Evolutionary conservation across 2,888 invertebrate genomes (phyloP).

Genomic region (Nezara viridula): DNA sequence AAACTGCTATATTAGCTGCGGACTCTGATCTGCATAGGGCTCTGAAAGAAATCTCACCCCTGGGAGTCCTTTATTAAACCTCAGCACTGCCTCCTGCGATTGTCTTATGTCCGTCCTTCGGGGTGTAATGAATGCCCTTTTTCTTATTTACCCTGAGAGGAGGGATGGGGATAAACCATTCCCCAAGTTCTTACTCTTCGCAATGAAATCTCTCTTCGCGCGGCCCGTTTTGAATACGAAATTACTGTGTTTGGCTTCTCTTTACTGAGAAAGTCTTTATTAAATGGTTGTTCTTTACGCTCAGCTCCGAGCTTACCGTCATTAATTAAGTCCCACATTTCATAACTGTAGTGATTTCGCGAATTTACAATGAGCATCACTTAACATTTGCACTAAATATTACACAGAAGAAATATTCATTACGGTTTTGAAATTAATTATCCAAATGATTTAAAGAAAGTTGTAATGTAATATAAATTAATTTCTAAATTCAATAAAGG

Average conservation of each 20-base stretch:
- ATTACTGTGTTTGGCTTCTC: background rate
- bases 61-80: conserved; percentile 35
- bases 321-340: background rate
- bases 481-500: no score
- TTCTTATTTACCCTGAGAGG: background rate
- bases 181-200: background rate
- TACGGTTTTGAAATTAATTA: no score
- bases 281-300: background rate
- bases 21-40: conserved; percentile 65
- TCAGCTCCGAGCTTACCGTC: background rate
- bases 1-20: conserved; percentile 66
- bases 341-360: background rate
- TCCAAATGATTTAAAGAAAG: no score
- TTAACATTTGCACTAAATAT: no score
- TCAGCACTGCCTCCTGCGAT: background rate
- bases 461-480: no score
- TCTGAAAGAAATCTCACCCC: conserved; percentile 51
- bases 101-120: background rate
- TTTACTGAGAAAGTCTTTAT: background rate
- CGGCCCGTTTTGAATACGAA: conserved; percentile 25
- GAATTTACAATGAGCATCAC: background rate
- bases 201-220: background rate
- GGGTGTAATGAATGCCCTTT: conserved; percentile 9
- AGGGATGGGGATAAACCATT: background rate
- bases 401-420: no score